Evolutionary conservation across 2,888 invertebrate genomes (phyloP).

Genomic region (Calephelis perditalis): DNA sequence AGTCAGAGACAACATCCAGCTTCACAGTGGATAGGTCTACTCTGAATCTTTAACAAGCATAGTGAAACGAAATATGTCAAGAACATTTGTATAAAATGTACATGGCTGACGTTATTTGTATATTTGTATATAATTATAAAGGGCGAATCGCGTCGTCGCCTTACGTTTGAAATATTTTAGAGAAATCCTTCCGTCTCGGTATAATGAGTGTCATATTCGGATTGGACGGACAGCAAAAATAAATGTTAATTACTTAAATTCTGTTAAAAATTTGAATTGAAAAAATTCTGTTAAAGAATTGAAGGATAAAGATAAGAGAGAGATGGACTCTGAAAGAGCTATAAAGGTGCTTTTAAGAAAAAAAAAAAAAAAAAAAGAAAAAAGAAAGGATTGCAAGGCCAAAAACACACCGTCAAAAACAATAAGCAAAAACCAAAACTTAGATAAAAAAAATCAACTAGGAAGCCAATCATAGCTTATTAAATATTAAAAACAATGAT

Average conservation of each 20-base stretch:
- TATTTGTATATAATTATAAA: constrained; percentile 41
- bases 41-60: neutral
- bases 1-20: no score
- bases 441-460: no score
- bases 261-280: constrained; percentile 13
- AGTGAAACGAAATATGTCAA: constrained; percentile 4
- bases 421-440: no score
- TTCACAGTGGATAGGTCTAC: no score
- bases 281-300: constrained; percentile 13
- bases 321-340: no score
- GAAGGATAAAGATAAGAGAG: neutral
- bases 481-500: no score
- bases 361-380: no score
- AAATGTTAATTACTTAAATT: constrained; percentile 7
- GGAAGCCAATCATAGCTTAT: no score
- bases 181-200: constrained; percentile 64
- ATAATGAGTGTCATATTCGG: constrained; percentile 75
- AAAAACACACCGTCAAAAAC: no score
- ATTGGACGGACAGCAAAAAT: constrained; percentile 44
- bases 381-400: no score
- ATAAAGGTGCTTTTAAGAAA: no score
- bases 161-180: constrained; percentile 77
- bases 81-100: neutral
- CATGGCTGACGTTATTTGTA: constrained; percentile 27
- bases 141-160: constrained; percentile 45